Conservation (phyloP, 2,113 vertebrate species). For the Corythornis vintsioides region DNA sequence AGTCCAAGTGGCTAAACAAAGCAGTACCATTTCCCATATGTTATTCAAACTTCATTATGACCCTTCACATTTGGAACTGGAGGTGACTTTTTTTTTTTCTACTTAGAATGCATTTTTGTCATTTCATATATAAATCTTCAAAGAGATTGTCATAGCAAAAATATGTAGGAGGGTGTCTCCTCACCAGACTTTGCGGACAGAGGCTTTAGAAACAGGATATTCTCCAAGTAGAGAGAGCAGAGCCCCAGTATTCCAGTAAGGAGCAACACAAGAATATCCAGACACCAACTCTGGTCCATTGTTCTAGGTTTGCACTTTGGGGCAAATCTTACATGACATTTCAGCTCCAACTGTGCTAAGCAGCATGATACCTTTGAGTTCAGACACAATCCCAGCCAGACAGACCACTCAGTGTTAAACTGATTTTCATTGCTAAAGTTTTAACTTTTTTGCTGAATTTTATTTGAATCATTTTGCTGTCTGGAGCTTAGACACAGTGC, state of each 20-base stretch:
- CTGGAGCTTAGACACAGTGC: not conserved
- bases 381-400: not conserved
- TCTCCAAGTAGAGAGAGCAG: not conserved
- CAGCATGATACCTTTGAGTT: not conserved
- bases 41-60: constrained; percentile 38
- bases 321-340: accelerated
- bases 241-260: not conserved
- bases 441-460: not conserved
- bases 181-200: not conserved
- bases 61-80: not conserved
- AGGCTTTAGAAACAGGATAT: not conserved
- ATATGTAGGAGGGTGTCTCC: not conserved
- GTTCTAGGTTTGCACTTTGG: not conserved
- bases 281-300: accelerated
- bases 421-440: not conserved
- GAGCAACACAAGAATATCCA: not conserved
- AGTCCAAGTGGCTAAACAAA: constrained; percentile 43
- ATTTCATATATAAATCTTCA: not conserved
- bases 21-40: constrained; percentile 11
- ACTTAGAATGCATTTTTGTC: not conserved
- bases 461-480: not conserved
- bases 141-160: not conserved
- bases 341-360: not conserved
- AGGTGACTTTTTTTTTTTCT: not conserved
- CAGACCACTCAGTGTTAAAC: not conserved